Percentiles rank a stretch among this genome's conserved stretches.
Evolutionary conservation across 2,113 vertebrate genomes (phyloP).

Genomic region (Eidolon helvum): DNA sequence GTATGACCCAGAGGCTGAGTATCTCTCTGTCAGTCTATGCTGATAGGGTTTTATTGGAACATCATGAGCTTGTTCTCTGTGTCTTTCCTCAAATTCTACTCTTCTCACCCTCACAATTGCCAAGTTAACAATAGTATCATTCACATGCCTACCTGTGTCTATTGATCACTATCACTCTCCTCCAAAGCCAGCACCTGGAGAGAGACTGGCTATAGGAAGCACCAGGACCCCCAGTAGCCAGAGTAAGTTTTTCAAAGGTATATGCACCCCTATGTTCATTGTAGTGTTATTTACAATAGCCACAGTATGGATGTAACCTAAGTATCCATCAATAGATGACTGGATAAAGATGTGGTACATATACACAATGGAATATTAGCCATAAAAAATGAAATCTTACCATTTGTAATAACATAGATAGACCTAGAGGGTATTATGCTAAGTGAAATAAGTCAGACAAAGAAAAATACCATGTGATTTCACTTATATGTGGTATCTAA

Average conservation of each 20-base stretch:
- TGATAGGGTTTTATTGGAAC: background rate
- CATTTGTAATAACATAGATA: too few relatives aligned
- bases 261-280: too few relatives aligned
- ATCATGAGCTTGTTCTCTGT: background rate
- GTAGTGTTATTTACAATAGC: too few relatives aligned
- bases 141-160: background rate
- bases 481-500: too few relatives aligned
- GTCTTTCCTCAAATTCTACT: background rate
- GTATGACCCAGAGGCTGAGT: accelerated
- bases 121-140: background rate
- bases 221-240: accelerated
- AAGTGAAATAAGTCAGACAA: too few relatives aligned
- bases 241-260: background rate
- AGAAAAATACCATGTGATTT: too few relatives aligned
- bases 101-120: background rate
- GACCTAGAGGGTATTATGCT: too few relatives aligned
- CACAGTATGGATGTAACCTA: too few relatives aligned
- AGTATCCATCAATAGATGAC: too few relatives aligned
- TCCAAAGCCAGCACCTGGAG: background rate
- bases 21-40: background rate
- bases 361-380: too few relatives aligned
- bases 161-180: accelerated
- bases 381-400: too few relatives aligned
- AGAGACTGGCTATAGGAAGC: background rate
- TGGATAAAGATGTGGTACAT: too few relatives aligned